A percentile compares a stretch with the other conserved stretches of the same genome.
Evolutionary conservation across 2,888 invertebrate genomes (phyloP).

Genomic region (Itoplectis maculator): DNA sequence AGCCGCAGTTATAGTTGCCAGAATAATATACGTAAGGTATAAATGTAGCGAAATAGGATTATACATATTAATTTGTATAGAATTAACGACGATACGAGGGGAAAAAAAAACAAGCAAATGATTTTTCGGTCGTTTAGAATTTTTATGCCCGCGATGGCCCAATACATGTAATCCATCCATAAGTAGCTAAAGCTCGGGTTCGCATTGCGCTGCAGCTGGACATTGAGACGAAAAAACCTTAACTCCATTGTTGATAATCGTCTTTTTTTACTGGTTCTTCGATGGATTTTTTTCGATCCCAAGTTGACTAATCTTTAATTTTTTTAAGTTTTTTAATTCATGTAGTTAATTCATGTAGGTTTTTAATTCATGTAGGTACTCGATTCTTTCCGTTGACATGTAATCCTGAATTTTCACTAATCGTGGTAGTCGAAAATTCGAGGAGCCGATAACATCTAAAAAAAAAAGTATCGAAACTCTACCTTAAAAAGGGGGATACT

Average conservation of each 20-base stretch:
- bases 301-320: slow-evolving; percentile 6
- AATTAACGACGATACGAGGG: slow-evolving; percentile 33
- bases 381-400: background rate
- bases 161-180: slow-evolving; percentile 83
- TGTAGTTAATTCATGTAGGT: background rate
- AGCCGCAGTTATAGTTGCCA: slow-evolving; percentile 56
- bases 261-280: background rate
- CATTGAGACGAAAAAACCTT: slow-evolving; percentile 59
- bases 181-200: slow-evolving; percentile 78
- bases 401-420: background rate
- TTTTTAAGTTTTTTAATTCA: background rate
- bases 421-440: background rate
- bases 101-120: slow-evolving; percentile 51
- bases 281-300: background rate
- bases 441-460: background rate
- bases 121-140: slow-evolving; percentile 75
- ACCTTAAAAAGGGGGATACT: slow-evolving; percentile 30
- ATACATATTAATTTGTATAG: slow-evolving; percentile 58
- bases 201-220: slow-evolving; percentile 61
- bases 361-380: background rate
- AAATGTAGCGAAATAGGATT: slow-evolving; percentile 20
- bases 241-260: slow-evolving; percentile 18
- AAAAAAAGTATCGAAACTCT: background rate
- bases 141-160: slow-evolving; percentile 82
- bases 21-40: slow-evolving; percentile 71